A percentile compares a stretch with the other conserved stretches of the same genome.
These are phyloP conservation scores for Alcis repandata DNA, from an alignment of 2,888 invertebrate genomes.

Conservation along the genomic window DNA sequence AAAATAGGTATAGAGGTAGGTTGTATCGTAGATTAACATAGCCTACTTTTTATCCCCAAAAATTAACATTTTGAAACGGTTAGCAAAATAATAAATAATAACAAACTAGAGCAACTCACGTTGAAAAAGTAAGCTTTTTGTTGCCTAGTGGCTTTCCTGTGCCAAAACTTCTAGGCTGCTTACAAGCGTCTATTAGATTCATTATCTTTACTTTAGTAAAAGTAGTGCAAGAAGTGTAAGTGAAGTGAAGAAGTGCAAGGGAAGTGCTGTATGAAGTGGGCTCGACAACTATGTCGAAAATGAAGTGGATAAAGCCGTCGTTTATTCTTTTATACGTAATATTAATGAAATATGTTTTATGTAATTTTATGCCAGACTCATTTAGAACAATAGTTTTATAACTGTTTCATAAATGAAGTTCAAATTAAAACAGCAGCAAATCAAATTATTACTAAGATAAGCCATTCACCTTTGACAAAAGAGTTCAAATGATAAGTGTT, in stretches of 20 bases:
- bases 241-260: no score
- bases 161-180: not conserved
- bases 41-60: no score
- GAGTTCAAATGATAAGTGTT: not conserved
- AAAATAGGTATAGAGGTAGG: no score
- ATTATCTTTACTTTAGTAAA: not conserved
- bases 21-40: no score
- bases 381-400: not conserved
- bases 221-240: not conserved
- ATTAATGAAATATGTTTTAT: not conserved
- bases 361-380: not conserved
- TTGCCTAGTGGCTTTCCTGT: not conserved
- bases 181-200: not conserved
- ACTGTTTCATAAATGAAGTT: not conserved
- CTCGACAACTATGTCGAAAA: no score
- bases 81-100: no score
- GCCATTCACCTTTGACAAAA: not conserved
- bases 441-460: not conserved
- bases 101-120: not conserved
- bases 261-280: no score
- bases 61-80: no score
- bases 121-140: not conserved
- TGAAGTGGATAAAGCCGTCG: no score
- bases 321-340: not conserved
- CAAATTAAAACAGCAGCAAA: not conserved